Evolutionary conservation across 1,140 invertebrate genomes (phyloP), one percentile per base, ranked within the genome.

Genomic region (Brachionus asplanchnoidis): DNA sequence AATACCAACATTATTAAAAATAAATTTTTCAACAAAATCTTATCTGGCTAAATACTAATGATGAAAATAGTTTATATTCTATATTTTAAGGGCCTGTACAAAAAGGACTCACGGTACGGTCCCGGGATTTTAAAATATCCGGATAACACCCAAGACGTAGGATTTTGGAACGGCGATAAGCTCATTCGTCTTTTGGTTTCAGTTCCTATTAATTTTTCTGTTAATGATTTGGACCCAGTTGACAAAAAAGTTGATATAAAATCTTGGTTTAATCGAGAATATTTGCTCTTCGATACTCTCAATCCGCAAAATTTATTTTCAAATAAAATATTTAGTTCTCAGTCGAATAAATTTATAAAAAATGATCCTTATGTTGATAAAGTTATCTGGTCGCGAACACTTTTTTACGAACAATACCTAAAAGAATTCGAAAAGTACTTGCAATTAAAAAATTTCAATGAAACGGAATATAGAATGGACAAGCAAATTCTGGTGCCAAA

Each of bases 71-170:
- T 36, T 7, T 46, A 46, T 14, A 46, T 46, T 12, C 14, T 36
- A 36, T 3, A 6, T 53, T 60, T 56, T 26, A 20, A 84, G 89
- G 89, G 89, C 65, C 79, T 89, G 12, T 90, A 89, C 86, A 88
- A 87, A 85, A 86, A 88, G 20, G 88, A 89, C 86, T 88, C 89
- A 53, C 78, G 89, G 80, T 86, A 87, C 68, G 89, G 89, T 14
- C 89, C 88, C 11, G 89, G 89, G 0, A 86, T 89, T 8, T 65
- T 89, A 46, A 88, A 87, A 2, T 89, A 90, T 85, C 85, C 85
- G 11, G 86, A 89, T 85, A 87, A 86, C 8, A 85, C 56, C 32
- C 88, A 89, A 78, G 89, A 89, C 86, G 87, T 89, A 1, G 89
- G 89, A 4, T 85, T 89, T 5, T 89, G 89, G 89, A 86, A 85